Evolutionary conservation across 2,888 invertebrate species (phyloP), one percentile per base, ranked within the genome.

Genomic region (Clepsis dumicolana): DNA sequence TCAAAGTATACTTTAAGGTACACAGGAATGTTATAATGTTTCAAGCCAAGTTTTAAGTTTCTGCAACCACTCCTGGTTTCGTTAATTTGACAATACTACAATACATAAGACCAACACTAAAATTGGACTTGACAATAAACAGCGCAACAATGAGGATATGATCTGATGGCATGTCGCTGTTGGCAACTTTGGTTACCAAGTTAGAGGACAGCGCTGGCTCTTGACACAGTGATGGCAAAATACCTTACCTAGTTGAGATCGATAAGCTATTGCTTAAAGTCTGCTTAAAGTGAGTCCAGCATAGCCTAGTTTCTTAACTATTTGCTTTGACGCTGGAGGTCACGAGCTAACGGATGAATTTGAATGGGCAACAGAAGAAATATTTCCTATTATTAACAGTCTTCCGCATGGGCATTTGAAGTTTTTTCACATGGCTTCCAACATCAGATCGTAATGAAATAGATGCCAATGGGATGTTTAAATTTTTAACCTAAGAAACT

Each of bases 301-400:
- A 12, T 57, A 24, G 24, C 57, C n/a, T 57, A 57, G 24, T 21
- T 57, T 24, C 14, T 24, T 2, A 57, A 44, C 41, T 59, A 44
- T 27, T 59, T 41, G 7, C n/a, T 41, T 41, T 25, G 25, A n/a
- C 21, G 24, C n/a, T 24, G 57, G 32, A 16, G 12, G 35, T 21
- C 21, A 21, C 7, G 5, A 24, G 24, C 38, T 24, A 38, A 57
- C 25, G 24, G 35, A 35, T 57, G 57, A 57, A 21, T 57, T 21
- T 21, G 1, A 56, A 56, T 32, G 12, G 32, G 18, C 3, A 1
- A 4, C 12, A 12, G 48, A 48, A 12, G 48, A 48, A 21, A 18
- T 48, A 2, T 18, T 7, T 8, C 44, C 8, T 18, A 44, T 8
- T 18, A 16, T n/a, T 16, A 41, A 41, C 16, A 8, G 16, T 1